Evolutionary conservation across 1,140 invertebrate genomes (phyloP).

Genomic region (Diorhabda sublineata): DNA sequence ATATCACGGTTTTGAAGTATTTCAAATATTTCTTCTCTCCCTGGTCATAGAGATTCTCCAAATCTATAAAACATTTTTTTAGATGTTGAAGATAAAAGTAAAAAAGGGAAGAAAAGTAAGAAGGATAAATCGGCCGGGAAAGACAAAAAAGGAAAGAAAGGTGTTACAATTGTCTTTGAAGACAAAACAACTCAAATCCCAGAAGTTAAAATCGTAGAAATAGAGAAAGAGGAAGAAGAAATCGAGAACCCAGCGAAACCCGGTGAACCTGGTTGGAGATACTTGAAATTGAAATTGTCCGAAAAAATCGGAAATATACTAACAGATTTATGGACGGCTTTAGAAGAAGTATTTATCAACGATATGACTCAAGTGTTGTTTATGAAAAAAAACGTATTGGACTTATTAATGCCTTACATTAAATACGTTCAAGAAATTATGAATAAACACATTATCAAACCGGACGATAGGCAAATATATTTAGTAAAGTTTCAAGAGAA

Average conservation of each 20-base stretch:
- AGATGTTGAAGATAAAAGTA: neutral
- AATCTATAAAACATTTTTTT: neutral
- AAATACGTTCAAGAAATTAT: constrained; percentile 51
- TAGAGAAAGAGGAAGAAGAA: constrained; percentile 25
- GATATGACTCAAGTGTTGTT: constrained; percentile 54
- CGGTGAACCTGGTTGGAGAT: constrained; percentile 50
- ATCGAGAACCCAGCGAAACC: constrained; percentile 1
- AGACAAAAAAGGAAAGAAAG: constrained; percentile 21
- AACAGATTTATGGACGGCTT: constrained; percentile 53
- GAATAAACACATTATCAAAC: constrained; percentile 50
- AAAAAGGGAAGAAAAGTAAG: constrained; percentile 24
- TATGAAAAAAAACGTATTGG: constrained; percentile 50
- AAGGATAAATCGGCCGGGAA: constrained; percentile 31
- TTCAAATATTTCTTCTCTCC: too few relatives aligned
- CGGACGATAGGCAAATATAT: constrained; percentile 53
- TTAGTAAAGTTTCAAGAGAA: constrained; percentile 52
- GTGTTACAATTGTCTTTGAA: constrained; percentile 25
- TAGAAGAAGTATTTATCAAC: constrained; percentile 53
- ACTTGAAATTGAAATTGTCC: constrained; percentile 48
- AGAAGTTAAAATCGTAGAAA: constrained; percentile 12
- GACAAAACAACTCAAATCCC: constrained; percentile 39
- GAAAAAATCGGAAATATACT: constrained; percentile 45
- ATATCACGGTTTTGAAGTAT: too few relatives aligned
- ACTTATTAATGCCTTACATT: constrained; percentile 52
- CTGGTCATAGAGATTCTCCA: too few relatives aligned